Evolutionary conservation across 2,113 vertebrate species (phyloP).

Genomic region (Ovis aries): DNA sequence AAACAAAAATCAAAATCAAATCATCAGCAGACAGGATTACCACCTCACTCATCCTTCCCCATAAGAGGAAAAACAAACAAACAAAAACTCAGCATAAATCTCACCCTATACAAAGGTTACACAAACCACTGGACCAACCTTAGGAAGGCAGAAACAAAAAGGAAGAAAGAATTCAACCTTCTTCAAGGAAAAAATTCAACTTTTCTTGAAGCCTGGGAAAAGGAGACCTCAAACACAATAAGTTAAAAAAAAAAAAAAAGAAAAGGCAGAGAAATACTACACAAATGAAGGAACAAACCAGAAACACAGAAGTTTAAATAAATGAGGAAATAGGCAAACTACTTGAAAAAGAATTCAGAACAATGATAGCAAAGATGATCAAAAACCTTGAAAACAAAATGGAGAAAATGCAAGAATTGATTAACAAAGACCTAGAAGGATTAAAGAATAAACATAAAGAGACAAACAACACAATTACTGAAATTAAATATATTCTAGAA

Average conservation of each 20-base stretch:
- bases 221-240: neutral
- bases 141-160: neutral
- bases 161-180: neutral
- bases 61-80: neutral
- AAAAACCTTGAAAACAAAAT: neutral
- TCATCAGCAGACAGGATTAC: neutral
- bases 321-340: neutral
- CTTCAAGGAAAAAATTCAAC: neutral
- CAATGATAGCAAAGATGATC: neutral
- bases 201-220: neutral
- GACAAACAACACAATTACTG: neutral
- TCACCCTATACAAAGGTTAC: neutral
- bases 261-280: neutral
- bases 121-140: neutral
- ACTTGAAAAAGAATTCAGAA: neutral
- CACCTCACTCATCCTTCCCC: neutral
- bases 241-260: neutral
- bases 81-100: neutral
- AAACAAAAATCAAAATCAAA: neutral
- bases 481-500: neutral
- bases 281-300: neutral
- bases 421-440: neutral
- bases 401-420: neutral
- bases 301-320: neutral
- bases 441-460: neutral